A percentile compares a stretch with the other conserved stretches of the same genome.
These are phyloP conservation scores for Entomyzon cyanotis DNA, from an alignment of 2,113 vertebrate genomes.

Conservation along the genomic window DNA sequence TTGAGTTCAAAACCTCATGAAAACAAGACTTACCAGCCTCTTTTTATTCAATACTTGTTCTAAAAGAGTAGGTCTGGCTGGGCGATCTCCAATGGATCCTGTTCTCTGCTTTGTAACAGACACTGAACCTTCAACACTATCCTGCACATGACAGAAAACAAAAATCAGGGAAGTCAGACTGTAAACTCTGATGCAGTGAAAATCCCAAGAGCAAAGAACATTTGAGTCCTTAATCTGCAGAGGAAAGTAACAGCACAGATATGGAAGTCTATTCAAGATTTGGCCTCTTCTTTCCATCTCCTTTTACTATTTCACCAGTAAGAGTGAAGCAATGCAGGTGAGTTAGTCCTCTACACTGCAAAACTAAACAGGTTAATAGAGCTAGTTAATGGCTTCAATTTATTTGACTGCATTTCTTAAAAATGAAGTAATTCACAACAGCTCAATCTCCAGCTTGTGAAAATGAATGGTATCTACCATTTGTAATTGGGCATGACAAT, in stretches of 20 bases:
- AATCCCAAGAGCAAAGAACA: background rate
- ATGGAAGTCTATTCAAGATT: background rate
- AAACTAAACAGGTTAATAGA: background rate
- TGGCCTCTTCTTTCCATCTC: background rate
- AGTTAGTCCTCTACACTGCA: background rate
- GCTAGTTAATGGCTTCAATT: background rate
- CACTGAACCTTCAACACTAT: slow-evolving; percentile 86
- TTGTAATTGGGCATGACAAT: background rate
- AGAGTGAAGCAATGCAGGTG: background rate
- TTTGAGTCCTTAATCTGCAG: background rate
- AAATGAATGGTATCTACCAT: background rate
- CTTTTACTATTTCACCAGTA: background rate
- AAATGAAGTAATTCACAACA: background rate
- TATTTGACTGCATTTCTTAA: background rate
- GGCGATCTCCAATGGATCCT: slow-evolving; percentile 89
- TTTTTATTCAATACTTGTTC: slow-evolving; percentile 98
- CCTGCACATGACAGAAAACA: slow-evolving; percentile 70
- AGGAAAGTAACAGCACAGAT: background rate
- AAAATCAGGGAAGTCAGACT: background rate
- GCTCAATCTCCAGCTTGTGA: background rate
- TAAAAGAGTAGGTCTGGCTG: slow-evolving; percentile 90
- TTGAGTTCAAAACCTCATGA: background rate
- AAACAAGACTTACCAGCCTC: slow-evolving; percentile 84
- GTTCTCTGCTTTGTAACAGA: slow-evolving; percentile 92
- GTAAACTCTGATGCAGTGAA: background rate